Base-by-base conservation (phyloP, 2,797 vertebrate species). In the Moxostoma hubbsi region DNA sequence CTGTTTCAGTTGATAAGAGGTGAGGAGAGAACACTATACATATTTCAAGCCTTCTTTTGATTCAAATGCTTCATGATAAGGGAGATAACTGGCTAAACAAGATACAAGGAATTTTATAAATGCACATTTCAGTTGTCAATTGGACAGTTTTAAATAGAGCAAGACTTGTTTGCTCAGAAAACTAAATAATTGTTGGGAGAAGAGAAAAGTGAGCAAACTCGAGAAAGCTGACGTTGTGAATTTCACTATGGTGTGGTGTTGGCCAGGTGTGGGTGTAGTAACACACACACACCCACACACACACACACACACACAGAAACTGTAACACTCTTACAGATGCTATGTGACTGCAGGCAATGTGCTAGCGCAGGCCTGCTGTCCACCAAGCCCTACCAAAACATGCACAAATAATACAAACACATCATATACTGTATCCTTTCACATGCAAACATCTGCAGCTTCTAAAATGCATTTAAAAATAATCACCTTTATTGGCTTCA, bases 221-320 rank as follows among this genome's bases (percentile, higher is more conserved):
- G 87, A 88, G 90, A 92, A 89, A 92, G 90, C 89, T 89, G 90
- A 90, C 85, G 89, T 89, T 91, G 90, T 92, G 88, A 89, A 91
- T 92, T 93, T 90, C 88, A 87, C 75, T 65, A 91, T 94, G 94
- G 95, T 91, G 95, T 92, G 94, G 94, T 82, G 81, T 86, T 90
- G 89, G 92, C 92, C 94, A 95, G 95, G 94, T 96, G 93, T 91
- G 85, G 88, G 83, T 84, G 79, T 87, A 63, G 9, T n/a, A 15
- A 69, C 7, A 65, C 43, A 63, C 54, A 57, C 73, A 65, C 77
- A 84, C 24, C 1, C 24, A 24, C 24, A 24, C 63, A 69, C 7
- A 65, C 43, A 63, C 54, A 57, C 73, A 65, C 77, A 84, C 24
- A 2, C 24, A 24, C 24, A 24, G 24, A 24, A 24, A 24, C 24